phyloP scores from a whole-genome alignment of 2,888 invertebrate species.

The Antheraea yamamai region DNA sequence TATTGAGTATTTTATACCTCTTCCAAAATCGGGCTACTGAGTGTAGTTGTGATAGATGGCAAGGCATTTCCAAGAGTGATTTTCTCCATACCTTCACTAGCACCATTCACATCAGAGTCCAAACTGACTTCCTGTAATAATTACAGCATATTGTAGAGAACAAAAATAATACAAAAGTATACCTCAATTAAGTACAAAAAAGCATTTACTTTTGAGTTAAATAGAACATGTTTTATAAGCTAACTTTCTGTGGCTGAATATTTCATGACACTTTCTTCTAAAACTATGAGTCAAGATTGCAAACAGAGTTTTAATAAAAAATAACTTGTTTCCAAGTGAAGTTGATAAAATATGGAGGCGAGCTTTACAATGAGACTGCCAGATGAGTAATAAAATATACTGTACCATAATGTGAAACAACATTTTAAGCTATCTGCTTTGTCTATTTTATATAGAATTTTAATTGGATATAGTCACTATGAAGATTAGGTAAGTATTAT shows the following conservation, averaged over 20 bases:
- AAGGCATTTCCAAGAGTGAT: slow-evolving; percentile 62
- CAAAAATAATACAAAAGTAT: neutral
- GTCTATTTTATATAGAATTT: neutral
- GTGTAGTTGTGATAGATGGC: slow-evolving; percentile 72
- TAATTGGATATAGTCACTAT: neutral
- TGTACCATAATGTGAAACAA: neutral
- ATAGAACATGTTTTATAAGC: neutral
- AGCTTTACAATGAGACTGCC: neutral
- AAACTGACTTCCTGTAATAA: slow-evolving; percentile 71
- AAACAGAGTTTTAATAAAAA: no score
- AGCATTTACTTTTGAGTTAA: neutral
- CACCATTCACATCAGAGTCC: slow-evolving; percentile 75
- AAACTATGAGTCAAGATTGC: no score
- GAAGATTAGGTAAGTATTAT: neutral
- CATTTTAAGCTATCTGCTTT: neutral
- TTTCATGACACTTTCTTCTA: no score
- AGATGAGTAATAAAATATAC: neutral
- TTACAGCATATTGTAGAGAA: no score
- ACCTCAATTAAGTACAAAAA: neutral
- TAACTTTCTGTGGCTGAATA: neutral
- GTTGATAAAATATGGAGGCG: neutral
- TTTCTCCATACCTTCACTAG: slow-evolving; percentile 65
- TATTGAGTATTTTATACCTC: slow-evolving; percentile 61
- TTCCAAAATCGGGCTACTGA: slow-evolving; percentile 81
- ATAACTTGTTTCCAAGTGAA: neutral